These are phyloP conservation scores for Piliocolobus tephrosceles DNA, from an alignment of 2,113 vertebrate genomes.

Conservation along the genomic window DNA sequence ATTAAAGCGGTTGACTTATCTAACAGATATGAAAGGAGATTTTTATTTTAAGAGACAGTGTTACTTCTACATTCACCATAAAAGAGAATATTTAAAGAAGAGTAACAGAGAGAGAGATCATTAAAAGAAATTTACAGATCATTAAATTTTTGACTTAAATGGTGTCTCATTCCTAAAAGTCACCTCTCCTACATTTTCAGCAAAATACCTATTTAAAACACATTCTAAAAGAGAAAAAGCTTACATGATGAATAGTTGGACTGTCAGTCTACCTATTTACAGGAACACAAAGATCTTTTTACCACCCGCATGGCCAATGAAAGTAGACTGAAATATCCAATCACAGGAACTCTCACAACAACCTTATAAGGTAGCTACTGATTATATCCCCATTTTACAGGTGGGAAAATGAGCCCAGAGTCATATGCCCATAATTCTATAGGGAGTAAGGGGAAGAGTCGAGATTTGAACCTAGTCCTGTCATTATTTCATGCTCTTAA, in stretches of 20 bases:
- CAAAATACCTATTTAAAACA: background rate
- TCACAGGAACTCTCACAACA: background rate
- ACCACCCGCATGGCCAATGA: background rate
- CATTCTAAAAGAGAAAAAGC: background rate
- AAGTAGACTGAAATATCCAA: background rate
- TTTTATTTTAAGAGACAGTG: constrained; percentile 25
- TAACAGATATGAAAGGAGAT: background rate
- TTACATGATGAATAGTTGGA: background rate
- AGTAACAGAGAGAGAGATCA: background rate
- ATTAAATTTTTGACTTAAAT: background rate
- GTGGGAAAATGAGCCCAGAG: background rate
- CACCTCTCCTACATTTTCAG: background rate
- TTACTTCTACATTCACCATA: background rate
- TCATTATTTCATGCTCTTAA: background rate
- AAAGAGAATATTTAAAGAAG: background rate
- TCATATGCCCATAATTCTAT: too few species aligned
- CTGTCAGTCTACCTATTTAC: background rate
- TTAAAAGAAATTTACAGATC: background rate
- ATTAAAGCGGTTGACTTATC: background rate
- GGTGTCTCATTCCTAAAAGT: background rate
- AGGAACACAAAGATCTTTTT: background rate
- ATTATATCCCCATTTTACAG: background rate
- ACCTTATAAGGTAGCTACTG: background rate
- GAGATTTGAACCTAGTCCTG: background rate
- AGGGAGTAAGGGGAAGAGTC: background rate